These are phyloP conservation scores for Myopa tessellatipennis DNA, from an alignment of 2,888 invertebrate genomes.

Conservation along the genomic window DNA sequence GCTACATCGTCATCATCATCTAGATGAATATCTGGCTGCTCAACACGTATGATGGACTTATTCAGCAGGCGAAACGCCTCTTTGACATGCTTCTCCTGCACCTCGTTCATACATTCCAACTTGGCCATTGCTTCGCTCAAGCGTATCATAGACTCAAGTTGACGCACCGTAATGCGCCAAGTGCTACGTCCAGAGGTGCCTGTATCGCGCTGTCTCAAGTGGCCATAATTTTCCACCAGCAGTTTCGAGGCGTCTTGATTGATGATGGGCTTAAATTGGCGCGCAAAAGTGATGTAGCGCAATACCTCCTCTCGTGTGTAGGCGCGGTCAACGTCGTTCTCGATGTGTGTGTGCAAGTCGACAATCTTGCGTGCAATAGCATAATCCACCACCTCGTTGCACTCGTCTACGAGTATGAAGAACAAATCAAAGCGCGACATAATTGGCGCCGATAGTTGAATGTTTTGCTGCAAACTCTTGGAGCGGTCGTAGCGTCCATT, in stretches of 20 bases:
- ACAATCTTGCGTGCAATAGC: conserved; percentile 97
- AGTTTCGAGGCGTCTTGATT: conserved; percentile 84
- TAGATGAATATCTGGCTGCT: conserved; percentile 95
- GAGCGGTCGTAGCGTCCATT: conserved; percentile 96
- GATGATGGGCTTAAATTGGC: conserved; percentile 92
- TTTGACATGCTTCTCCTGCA: conserved; percentile 86
- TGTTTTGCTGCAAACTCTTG: conserved; percentile 94
- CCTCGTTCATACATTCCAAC: conserved; percentile 93
- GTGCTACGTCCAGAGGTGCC: conserved; percentile 77
- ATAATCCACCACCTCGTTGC: conserved; percentile 94
- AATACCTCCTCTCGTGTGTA: conserved; percentile 92
- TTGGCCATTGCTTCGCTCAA: conserved; percentile 97
- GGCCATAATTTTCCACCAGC: conserved; percentile 89
- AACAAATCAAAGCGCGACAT: conserved; percentile 99
- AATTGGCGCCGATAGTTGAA: conserved; percentile 92
- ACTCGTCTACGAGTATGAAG: conserved; percentile 97
- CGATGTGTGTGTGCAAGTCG: conserved; percentile 89
- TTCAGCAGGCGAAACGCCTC: conserved; percentile 92
- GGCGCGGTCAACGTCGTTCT: conserved; percentile 80
- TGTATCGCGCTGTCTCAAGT: conserved; percentile 86
- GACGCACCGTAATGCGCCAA: conserved; percentile 97
- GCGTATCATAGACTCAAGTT: conserved; percentile 94
- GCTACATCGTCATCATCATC: conserved; percentile 78
- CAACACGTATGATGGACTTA: conserved; percentile 96
- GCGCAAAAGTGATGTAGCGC: conserved; percentile 95